Conservation (phyloP, 2,113 vertebrate species). For the Bagarius yarrelli region DNA sequence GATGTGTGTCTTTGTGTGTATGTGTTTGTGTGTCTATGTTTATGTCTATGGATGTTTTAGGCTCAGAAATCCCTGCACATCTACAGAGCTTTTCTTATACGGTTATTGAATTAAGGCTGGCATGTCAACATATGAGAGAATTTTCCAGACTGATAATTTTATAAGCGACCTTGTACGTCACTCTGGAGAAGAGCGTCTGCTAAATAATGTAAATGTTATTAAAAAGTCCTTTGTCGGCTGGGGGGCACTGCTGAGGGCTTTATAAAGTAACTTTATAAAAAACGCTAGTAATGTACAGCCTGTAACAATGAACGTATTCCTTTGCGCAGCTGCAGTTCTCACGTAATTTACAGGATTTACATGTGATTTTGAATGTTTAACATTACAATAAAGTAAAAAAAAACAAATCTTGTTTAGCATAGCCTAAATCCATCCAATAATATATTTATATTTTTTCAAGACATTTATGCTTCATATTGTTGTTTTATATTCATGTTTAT, state of each 20-base stretch:
- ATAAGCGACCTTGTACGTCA: no score
- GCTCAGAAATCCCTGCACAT: background rate
- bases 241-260: background rate
- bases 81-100: background rate
- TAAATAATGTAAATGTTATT: no score
- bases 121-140: background rate
- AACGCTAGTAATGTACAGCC: background rate
- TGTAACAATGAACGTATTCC: background rate
- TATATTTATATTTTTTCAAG: no score
- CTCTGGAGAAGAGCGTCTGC: no score
- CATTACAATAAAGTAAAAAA: background rate
- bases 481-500: no score
- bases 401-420: background rate
- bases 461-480: no score
- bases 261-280: background rate
- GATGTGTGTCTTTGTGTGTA: no score
- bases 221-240: background rate
- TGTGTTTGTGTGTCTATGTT: no score
- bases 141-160: background rate
- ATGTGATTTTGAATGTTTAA: background rate
- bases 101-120: background rate
- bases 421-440: background rate
- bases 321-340: background rate
- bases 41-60: no score
- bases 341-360: background rate